A percentile compares a stretch with the other conserved stretches of the same genome.
Evolutionary conservation across 2,888 invertebrate species (phyloP).

Genomic region (Sarcophaga caerulescens): DNA sequence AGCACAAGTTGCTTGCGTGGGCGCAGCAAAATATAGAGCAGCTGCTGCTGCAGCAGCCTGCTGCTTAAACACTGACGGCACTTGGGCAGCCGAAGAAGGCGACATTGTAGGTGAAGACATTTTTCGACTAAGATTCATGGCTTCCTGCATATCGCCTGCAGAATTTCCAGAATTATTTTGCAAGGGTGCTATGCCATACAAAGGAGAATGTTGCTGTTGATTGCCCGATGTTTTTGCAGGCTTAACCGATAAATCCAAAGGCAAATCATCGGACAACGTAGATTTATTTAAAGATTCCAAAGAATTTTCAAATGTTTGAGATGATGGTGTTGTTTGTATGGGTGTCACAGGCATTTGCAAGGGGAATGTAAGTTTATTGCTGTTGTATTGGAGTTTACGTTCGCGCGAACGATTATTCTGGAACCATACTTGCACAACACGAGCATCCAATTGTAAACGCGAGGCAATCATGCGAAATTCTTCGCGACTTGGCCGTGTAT

Average conservation of each 20-base stretch:
- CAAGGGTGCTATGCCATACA: slow-evolving; percentile 84
- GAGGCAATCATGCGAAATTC: slow-evolving; percentile 95
- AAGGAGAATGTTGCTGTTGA: slow-evolving; percentile 82
- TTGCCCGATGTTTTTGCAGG: slow-evolving; percentile 82
- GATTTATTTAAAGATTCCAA: slow-evolving; percentile 50
- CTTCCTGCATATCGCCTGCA: slow-evolving; percentile 82
- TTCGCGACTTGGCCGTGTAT: slow-evolving; percentile 96
- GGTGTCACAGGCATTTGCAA: slow-evolving; percentile 72
- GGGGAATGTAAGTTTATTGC: slow-evolving; percentile 67
- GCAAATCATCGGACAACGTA: slow-evolving; percentile 85
- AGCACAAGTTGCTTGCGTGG: slow-evolving; percentile 68
- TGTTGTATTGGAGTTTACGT: slow-evolving; percentile 84
- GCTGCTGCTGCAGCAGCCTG: slow-evolving; percentile 74
- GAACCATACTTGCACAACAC: slow-evolving; percentile 97
- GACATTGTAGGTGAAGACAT: slow-evolving; percentile 80
- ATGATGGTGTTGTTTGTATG: slow-evolving; percentile 37
- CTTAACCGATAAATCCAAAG: slow-evolving; percentile 94
- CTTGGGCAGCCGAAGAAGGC: slow-evolving; percentile 73
- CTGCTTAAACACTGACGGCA: slow-evolving; percentile 71
- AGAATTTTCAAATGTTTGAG: slow-evolving; percentile 46
- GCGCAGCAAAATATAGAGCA: slow-evolving; percentile 74
- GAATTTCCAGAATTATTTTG: slow-evolving; percentile 78
- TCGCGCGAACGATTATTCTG: slow-evolving; percentile 96
- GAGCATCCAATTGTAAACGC: slow-evolving; percentile 87
- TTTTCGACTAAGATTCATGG: slow-evolving; percentile 89